Evolutionary conservation across 2,888 invertebrate genomes (phyloP).

Genomic region (Synanthedon andrenaeformis): DNA sequence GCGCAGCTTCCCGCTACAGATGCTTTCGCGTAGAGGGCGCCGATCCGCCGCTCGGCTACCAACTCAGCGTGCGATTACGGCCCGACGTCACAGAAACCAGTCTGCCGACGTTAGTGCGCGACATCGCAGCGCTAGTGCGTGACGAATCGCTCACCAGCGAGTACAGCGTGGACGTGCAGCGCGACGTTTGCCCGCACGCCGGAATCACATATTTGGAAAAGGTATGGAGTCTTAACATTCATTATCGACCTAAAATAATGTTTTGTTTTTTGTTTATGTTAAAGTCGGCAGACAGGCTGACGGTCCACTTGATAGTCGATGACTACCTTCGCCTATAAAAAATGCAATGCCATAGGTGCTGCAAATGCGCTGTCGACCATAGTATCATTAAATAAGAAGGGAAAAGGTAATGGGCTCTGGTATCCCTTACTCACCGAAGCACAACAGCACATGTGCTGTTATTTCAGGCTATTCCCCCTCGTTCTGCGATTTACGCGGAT

Average conservation of each 20-base stretch:
- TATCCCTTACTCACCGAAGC: no score
- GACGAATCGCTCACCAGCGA: constrained; percentile 21
- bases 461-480: no score
- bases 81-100: constrained; percentile 38
- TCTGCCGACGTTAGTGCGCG: constrained; percentile 37
- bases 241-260: neutral
- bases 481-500: no score
- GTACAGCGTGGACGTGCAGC: constrained; percentile 39
- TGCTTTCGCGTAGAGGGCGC: constrained; percentile 66
- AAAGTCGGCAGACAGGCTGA: no score
- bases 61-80: constrained; percentile 63
- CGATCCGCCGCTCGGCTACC: constrained; percentile 42
- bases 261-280: no score
- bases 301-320: no score
- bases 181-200: constrained; percentile 62
- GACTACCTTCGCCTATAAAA: no score
- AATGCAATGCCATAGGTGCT: no score
- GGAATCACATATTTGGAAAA: constrained; percentile 67
- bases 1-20: constrained; percentile 69
- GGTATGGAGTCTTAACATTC: constrained; percentile 26
- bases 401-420: no score
- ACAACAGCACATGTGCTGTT: no score
- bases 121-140: constrained; percentile 32
- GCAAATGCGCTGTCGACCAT: no score
- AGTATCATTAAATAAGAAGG: no score